Evolutionary conservation across 2,888 invertebrate species (phyloP).

Genomic region (Harpagoxenus sublaevis): DNA sequence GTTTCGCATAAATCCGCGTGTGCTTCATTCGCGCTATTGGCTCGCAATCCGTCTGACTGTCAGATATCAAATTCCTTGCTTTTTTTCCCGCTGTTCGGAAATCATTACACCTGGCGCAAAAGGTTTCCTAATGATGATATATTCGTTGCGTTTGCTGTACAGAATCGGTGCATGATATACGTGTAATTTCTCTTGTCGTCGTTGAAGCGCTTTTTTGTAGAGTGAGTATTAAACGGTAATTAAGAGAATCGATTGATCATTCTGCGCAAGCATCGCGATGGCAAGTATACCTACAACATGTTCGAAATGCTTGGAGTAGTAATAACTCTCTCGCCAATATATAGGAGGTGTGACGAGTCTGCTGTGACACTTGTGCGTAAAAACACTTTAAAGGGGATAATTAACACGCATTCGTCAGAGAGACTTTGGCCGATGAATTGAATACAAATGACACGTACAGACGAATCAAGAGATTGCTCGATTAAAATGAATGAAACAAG

Average conservation of each 20-base stretch:
- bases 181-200: background rate
- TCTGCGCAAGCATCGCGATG: constrained; percentile 64
- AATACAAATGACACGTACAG: constrained; percentile 39
- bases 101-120: background rate
- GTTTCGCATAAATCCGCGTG: constrained; percentile 52
- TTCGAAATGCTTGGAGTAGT: constrained; percentile 62
- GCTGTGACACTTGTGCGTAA: constrained; percentile 69
- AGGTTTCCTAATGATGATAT: background rate
- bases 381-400: constrained; percentile 77
- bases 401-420: constrained; percentile 78
- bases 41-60: constrained; percentile 49
- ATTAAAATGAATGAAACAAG: constrained; percentile 47
- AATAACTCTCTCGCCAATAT: constrained; percentile 75
- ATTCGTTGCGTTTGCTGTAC: background rate
- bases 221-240: constrained; percentile 55
- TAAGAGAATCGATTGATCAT: constrained; percentile 72
- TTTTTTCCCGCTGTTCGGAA: constrained; percentile 22
- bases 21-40: constrained; percentile 46
- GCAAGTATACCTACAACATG: constrained; percentile 53
- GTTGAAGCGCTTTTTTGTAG: constrained; percentile 40
- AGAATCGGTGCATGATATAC: background rate
- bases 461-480: constrained; percentile 31
- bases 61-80: constrained; percentile 49
- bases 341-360: constrained; percentile 71
- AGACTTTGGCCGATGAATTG: constrained; percentile 30